Evolutionary conservation across 2,888 invertebrate genomes (phyloP).

Genomic region (Tenthredo livida): DNA sequence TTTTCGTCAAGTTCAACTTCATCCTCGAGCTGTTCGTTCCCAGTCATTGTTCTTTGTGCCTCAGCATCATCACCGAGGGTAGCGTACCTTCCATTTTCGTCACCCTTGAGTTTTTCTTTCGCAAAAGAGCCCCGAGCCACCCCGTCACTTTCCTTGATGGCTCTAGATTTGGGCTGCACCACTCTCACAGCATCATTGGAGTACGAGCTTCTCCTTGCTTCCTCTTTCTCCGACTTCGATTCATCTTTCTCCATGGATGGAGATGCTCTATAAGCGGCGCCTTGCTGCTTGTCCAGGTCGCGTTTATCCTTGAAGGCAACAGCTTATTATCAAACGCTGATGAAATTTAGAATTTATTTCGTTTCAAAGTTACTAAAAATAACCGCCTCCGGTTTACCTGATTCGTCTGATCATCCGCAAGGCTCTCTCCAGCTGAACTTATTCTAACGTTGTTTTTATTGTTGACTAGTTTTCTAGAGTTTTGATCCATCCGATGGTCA

Average conservation of each 20-base stretch:
- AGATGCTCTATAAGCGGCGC: neutral
- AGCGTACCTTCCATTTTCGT: neutral
- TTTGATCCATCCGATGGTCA: conserved; percentile 4
- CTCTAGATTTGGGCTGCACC: neutral
- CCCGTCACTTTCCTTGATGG: neutral
- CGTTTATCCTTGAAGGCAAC: conserved; percentile 24
- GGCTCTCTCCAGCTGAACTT: neutral
- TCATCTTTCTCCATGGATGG: conserved; percentile 3
- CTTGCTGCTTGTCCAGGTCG: neutral
- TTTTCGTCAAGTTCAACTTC: conserved; percentile 30
- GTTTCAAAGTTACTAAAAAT: neutral
- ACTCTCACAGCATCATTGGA: neutral
- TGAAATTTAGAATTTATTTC: neutral
- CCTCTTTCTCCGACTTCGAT: neutral
- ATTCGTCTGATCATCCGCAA: neutral
- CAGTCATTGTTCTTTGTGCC: neutral
- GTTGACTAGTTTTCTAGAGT: conserved; percentile 10
- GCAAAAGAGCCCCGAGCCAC: conserved; percentile 11
- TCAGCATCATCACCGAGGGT: neutral
- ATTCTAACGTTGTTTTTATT: neutral
- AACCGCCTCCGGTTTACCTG: neutral
- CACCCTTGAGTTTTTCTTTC: neutral
- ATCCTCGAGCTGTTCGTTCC: neutral
- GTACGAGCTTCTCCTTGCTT: conserved; percentile 15
- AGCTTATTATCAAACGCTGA: neutral